Base-by-base conservation (phyloP, 1,140 invertebrate species). In the Chironomus tepperi region DNA sequence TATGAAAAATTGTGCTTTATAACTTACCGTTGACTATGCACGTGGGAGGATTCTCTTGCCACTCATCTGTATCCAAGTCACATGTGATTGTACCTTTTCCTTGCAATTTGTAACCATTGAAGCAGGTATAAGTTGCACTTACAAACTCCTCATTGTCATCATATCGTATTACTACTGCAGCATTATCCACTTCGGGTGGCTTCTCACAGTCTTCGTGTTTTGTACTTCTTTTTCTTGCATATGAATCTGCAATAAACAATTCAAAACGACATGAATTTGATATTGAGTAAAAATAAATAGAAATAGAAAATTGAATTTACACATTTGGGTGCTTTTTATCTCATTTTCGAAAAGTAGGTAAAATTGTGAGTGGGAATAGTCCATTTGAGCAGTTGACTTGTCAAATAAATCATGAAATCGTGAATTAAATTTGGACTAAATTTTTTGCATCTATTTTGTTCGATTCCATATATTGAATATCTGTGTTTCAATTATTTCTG, bases 21-120 rank as follows among this genome's bases (percentile, higher is more conserved):
- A 34, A 34, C 24, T 34, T 34, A 34, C 24, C 24, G 5, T 34
- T 34, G 24, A 34, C 24, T 5, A 76, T 47, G 74, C 80, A 81
- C 1, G 19, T 77, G 18, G 79, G 80, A 34, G 79, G 79, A 19
- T 80, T 77, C 0, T 74, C 75, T 74, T 78, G 77, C 80, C 80
- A 81, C 47, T 80, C 77, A 74, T 79, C 80, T n/a, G 78, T 77
- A 19, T 80, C 75, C 43, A 78, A 42, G 74, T 79, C 74, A 43
- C 80, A 81, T 2, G 73, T 12, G 34, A 80, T 67, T 74, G 78
- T 75, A 0, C 18, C 64, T 43, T 76, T 15, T 16, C 80, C 80
- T 18, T 75, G 73, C 21, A 81, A 73, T 7, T 74, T 75, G 42
- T 76, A 81, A 0, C 80, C 80, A 8, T 42, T 24, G 2, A 76